These are phyloP conservation scores for Drosophila murphyi DNA, from an alignment of 1,140 invertebrate genomes.

Conservation along the genomic window DNA sequence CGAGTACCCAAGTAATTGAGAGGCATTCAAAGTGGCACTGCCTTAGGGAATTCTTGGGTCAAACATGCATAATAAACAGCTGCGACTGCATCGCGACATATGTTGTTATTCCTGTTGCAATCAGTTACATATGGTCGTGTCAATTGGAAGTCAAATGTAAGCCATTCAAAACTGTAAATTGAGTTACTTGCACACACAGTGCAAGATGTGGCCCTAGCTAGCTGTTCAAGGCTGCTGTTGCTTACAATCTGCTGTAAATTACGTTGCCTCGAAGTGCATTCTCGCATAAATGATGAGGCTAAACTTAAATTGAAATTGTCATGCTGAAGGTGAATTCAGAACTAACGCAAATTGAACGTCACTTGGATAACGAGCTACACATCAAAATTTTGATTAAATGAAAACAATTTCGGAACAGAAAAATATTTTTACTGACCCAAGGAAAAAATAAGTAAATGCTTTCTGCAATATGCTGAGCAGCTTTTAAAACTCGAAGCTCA, in stretches of 20 bases:
- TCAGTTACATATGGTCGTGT: slow-evolving; percentile 65
- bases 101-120: slow-evolving; percentile 55
- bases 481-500: slow-evolving; percentile 5
- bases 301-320: slow-evolving; percentile 7
- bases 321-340: slow-evolving; percentile 5
- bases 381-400: too few relatives aligned
- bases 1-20: slow-evolving; percentile 26
- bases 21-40: slow-evolving; percentile 29
- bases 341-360: not conserved
- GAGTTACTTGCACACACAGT: slow-evolving; percentile 53
- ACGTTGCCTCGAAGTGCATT: slow-evolving; percentile 15
- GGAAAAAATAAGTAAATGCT: not conserved
- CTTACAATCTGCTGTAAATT: slow-evolving; percentile 61
- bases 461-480: not conserved
- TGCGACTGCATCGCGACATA: slow-evolving; percentile 39
- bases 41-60: slow-evolving; percentile 7
- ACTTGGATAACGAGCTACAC: too few relatives aligned
- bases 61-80: slow-evolving; percentile 39
- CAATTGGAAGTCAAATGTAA: slow-evolving; percentile 53
- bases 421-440: not conserved
- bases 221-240: slow-evolving; percentile 17
- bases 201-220: slow-evolving; percentile 28
- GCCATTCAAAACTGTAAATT: slow-evolving; percentile 65
- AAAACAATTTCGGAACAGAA: not conserved
- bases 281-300: slow-evolving; percentile 21